Conservation (phyloP, 2,888 invertebrate genomes). For the Balanococcus diminutus region DNA sequence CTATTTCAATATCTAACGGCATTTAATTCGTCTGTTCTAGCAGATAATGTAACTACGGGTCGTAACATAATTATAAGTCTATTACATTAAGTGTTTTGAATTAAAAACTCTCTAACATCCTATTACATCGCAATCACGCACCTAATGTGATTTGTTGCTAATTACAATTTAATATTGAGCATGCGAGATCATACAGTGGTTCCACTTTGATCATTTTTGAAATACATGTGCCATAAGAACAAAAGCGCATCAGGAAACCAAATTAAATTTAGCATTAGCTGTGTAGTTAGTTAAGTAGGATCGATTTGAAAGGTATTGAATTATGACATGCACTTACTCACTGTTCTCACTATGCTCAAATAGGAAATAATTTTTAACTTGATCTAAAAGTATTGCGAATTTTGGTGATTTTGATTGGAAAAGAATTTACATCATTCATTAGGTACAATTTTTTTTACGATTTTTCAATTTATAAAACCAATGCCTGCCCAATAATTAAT, state of each 20-base stretch:
- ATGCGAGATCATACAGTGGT: conserved; percentile 34
- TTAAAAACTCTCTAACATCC: conserved; percentile 49
- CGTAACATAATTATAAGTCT: conserved; percentile 55
- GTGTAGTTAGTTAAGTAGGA: neutral
- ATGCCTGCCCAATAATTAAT: no score
- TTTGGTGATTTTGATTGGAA: no score
- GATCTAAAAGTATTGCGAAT: no score
- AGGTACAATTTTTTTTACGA: no score
- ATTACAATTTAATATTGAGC: conserved; percentile 54
- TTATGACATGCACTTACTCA: neutral
- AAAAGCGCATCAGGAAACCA: neutral
- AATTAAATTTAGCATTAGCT: neutral
- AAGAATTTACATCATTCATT: no score
- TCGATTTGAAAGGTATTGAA: neutral
- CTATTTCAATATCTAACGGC: conserved; percentile 50
- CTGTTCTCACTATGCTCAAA: neutral
- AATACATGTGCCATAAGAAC: neutral
- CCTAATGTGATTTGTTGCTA: conserved; percentile 50
- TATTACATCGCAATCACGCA: conserved; percentile 51
- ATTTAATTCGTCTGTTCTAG: conserved; percentile 40
- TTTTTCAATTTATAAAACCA: no score
- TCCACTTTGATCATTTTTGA: neutral
- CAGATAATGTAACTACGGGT: conserved; percentile 50
- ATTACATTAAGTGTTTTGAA: conserved; percentile 47
- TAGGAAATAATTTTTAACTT: no score